A percentile compares a stretch with the other conserved stretches of the same genome.
These are phyloP conservation scores for Trypoxylon attenuatum DNA, from an alignment of 2,888 invertebrate species.

Conservation along the genomic window DNA sequence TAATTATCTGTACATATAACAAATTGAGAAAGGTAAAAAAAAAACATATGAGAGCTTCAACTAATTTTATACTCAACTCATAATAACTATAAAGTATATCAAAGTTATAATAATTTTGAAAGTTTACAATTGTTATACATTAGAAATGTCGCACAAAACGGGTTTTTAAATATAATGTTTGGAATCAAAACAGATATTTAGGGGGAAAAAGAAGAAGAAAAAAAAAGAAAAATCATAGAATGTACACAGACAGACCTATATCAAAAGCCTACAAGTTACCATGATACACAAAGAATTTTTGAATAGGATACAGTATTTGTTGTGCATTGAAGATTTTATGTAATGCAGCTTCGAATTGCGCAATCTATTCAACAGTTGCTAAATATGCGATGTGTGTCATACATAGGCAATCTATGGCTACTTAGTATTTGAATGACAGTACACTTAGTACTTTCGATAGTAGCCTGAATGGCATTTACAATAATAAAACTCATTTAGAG, in stretches of 20 bases:
- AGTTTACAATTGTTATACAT: slow-evolving; percentile 44
- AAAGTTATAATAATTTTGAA: slow-evolving; percentile 45
- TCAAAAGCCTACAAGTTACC: background rate
- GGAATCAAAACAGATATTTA: slow-evolving; percentile 15
- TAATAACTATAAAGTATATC: slow-evolving; percentile 31
- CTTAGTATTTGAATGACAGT: slow-evolving; percentile 14
- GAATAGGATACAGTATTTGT: background rate
- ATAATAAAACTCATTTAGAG: slow-evolving; percentile 7
- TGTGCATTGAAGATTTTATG: slow-evolving; percentile 15
- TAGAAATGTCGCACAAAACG: slow-evolving; percentile 28
- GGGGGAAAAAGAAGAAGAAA: no score
- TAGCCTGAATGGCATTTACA: slow-evolving; percentile 1
- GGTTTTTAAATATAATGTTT: slow-evolving; percentile 22
- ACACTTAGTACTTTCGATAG: slow-evolving; percentile 11
- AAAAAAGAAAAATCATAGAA: background rate
- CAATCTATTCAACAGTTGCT: slow-evolving; percentile 14
- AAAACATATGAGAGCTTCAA: slow-evolving; percentile 21
- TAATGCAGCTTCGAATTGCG: slow-evolving; percentile 21
- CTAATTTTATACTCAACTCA: slow-evolving; percentile 31
- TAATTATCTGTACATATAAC: slow-evolving; percentile 27
- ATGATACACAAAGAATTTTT: background rate
- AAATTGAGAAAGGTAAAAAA: slow-evolving; percentile 10
- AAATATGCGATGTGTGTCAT: slow-evolving; percentile 2
- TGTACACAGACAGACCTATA: background rate
- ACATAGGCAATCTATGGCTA: slow-evolving; percentile 6